phyloP scores from a whole-genome alignment of 2,113 vertebrate species.

The Leptosomus discolor region DNA sequence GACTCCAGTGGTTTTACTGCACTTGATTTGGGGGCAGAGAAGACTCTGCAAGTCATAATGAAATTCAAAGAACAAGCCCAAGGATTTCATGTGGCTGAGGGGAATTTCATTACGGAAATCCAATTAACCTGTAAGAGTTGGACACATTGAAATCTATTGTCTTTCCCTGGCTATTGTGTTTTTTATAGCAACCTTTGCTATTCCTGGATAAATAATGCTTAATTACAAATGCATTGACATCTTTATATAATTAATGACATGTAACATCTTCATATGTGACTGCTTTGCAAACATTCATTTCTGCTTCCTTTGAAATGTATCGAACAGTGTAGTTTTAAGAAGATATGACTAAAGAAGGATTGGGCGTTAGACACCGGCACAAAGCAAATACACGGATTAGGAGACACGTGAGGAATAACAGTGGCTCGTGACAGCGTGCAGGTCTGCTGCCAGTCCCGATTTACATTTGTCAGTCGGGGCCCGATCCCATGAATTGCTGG shows the following conservation, averaged over 20 bases:
- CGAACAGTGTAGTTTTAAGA: background rate
- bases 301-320: background rate
- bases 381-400: background rate
- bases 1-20: background rate
- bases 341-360: background rate
- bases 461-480: background rate
- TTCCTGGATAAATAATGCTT: background rate
- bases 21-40: background rate
- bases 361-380: background rate
- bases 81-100: constrained; percentile 15
- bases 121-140: constrained; percentile 22
- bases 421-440: rapidly evolving
- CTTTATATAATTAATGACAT: background rate
- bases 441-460: background rate
- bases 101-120: constrained; percentile 31
- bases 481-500: background rate
- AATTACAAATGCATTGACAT: background rate
- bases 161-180: background rate
- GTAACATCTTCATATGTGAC: background rate
- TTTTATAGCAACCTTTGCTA: background rate
- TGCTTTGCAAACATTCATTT: background rate
- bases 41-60: background rate
- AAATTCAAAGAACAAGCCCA: constrained; percentile 30
- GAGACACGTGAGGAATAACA: background rate
- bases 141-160: background rate